Evolutionary conservation across 2,888 invertebrate genomes (phyloP), one percentile per base, ranked within the genome.

Genomic region (Aleiodes leptofemur): DNA sequence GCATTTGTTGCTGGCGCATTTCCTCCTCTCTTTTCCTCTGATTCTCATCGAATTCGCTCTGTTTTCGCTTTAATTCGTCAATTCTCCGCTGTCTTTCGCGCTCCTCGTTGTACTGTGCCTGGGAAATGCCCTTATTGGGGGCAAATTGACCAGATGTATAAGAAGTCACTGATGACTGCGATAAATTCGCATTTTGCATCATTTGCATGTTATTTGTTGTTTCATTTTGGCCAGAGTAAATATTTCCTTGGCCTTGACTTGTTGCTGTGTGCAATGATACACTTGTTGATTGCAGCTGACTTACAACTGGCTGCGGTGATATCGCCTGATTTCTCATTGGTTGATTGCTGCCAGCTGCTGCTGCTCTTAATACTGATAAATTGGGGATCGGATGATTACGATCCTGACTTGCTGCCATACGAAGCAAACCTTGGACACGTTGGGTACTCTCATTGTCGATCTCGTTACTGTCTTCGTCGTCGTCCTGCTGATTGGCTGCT

Each of bases 401-500:
- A 3, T 89, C 89, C 50, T 88, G 88, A 72, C 80, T 79, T 14
- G 88, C 86, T 11, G 91, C 90, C 77, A 91, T 87, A 4, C 92
- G 88, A 16, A 92, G 85, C 5, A 92, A 87, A 68, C 92, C 92
- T 77, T 92, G 92, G 9, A 91, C 90, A 59, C 90, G 86, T 77
- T 90, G 88, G 3, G 82, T 81, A 77, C 90, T 91, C 72, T 90
- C 89, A 71, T 89, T 86, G 81, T 90, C 90, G 79, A 90, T 86
- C 69, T 87, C 89, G 71, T 86, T 88, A 66, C 86, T 86, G 73
- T 89, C 91, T 66, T 91, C 91, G 78, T 93, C 94, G 69, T 95
- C 95, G 72, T 94, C 94, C 82, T 93, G 95, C 78, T 93, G 93
- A 80, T 92, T 93, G 74, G 92, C 93, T 48, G 92, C 92, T 90